Base-by-base conservation (phyloP, 1,140 invertebrate species). In the Drosophila quadrilineata region DNA sequence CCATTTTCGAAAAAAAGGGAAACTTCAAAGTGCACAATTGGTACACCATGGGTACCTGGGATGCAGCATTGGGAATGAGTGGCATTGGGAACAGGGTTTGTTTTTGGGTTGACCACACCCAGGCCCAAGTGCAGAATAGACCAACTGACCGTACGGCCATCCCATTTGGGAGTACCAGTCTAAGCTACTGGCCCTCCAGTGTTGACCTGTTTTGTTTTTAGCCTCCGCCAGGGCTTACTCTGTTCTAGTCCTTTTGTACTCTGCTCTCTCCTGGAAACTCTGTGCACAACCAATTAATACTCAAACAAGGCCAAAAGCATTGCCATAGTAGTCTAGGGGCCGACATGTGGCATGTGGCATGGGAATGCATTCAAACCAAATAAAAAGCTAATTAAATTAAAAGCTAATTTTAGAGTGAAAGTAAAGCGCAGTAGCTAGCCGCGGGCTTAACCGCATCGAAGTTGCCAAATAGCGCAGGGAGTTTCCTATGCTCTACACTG, bases 341-440 rank as follows among this genome's bases (percentile, higher is more conserved):
- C 6, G 17, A n/a, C 6, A 3, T 14, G 6, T 10, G 21, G 40
- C 6, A n/a, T 45, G 3, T 21, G 10, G n/a, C 6, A n/a, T 21
- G 12, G 33, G 24, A 68, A 67, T 71, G 69, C 64, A 71, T 71
- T 68, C 49, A 60, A 67, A 67, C n/a, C 56, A 60, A 71, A 67
- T 67, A 67, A 56, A 71, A 71, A 71, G 57, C 64, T 71, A 71
- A 71, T 71, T 71, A 71, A 71, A 71, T 71, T 67, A 68, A 71
- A 71, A 71, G 63, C 68, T 67, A 60, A 67, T 60, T 67, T 60
- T 50, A 41, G 63, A 62, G 69, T 54, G 64, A 67, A 71, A 60
- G 63, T 68, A 71, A 67, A 71, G 56, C 63, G 48, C 63, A 31
- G 24, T 40, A 10, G 43, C 45, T 35, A 9, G 24, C 40, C 50